Base-by-base conservation (phyloP, 2,888 invertebrate genomes). In the Caenorhabditis sinica region DNA sequence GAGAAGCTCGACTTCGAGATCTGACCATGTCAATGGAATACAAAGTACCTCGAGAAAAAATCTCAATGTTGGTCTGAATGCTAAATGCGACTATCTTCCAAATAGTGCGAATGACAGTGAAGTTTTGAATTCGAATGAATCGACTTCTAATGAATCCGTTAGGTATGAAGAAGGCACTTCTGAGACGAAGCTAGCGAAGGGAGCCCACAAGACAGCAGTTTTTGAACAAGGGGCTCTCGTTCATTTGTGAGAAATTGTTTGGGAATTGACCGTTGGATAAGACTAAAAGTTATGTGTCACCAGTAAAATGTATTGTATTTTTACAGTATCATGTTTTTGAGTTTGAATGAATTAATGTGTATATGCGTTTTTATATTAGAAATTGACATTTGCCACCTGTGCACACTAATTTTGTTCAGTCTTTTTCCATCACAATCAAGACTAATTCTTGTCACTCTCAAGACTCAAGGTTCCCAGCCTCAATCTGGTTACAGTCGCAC, bases 231-330 rank as follows among this genome's bases (percentile, higher is more conserved):
- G 87, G 87, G 25, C 72, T 88, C 30, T 85, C 86, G 4, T 83
- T 60, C 33, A 49, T 86, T 9, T 88, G 87, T 45, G 85, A 88
- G n/a, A 82, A 86, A n/a, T 51, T 89, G 4, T 79, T 89, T 5
- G 89, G 88, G 28, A n/a, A n/a, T n/a, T 72, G 75, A 53, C 87
- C 87, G 0, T 83, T 91, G 43, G 90, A 91, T 68, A 91, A 91
- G 73, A 87, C 86, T 23, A 91, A 91, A 90, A 91, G 69, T 91
- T n/a, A n/a, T n/a, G n/a, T n/a, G n/a, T n/a, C n/a, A n/a, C n/a
- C n/a, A n/a, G n/a, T n/a, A n/a, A n/a, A n/a, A n/a, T n/a, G n/a
- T n/a, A n/a, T n/a, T n/a, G n/a, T n/a, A n/a, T n/a, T n/a, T n/a
- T n/a, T n/a, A n/a, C n/a, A n/a, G n/a, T n/a, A n/a, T n/a, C n/a